Base-by-base conservation (phyloP, 2,113 vertebrate species). In the Clarias magur region DNA sequence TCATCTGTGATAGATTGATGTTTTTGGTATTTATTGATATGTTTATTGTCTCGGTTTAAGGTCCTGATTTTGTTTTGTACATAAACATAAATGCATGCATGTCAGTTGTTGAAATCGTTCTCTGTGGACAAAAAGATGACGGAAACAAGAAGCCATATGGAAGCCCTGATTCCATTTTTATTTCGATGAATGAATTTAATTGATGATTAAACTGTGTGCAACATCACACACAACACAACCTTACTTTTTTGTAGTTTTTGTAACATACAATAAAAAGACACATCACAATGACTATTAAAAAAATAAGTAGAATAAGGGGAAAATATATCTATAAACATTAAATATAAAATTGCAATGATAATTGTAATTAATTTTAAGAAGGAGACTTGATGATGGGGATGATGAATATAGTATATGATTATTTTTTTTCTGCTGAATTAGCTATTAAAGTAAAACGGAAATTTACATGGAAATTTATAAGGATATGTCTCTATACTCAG, bases 111-210 rank as follows among this genome's bases (percentile, higher is more conserved):
- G 89, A 83, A 93, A 89, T 91, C 89, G 88, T 92, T 93, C 89
- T 93, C 89, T 93, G 91, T 93, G 91, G 92, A 89, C 86, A 60
- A 70, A 88, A 70, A 88, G 91, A 94, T 94, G 91, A 94, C 91
- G 92, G 92, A 88, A 94, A 93, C 94, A 93, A 91, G 92, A 91
- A 93, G 90, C 85, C 16, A 15, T 54, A 27, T 42, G 42, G 62
- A 54, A 27, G 62, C 38, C 16, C 25, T 11, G 38, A 67, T 54
- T 23, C 62, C 9, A 17, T 82, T 63, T 81, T 81, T 62, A 81
- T 62, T 60, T 62, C 21, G 38, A 81, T 62, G 30, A 62, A 62
- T 38, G 30, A 25, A 42, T 81, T 62, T 81, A 62, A 81, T 62
- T 59, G 78, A 80, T 80, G 27, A 81, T 81, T 60, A 5, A 81